Percentiles rank a stretch among this genome's conserved stretches.
These are phyloP conservation scores for Panagrolaimus sp. DNA, from an alignment of 1,140 invertebrate genomes.

Conservation along the genomic window DNA sequence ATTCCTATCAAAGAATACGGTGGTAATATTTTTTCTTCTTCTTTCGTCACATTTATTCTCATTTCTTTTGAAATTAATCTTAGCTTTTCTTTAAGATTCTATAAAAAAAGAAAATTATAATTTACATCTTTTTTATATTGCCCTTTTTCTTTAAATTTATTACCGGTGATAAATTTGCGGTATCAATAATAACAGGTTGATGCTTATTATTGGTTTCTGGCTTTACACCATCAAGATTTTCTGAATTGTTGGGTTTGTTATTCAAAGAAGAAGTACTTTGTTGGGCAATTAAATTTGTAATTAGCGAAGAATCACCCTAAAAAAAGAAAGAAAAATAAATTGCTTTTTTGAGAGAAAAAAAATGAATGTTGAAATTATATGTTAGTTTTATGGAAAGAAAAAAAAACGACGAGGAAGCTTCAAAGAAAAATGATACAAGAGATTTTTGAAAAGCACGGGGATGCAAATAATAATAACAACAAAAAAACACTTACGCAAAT, in stretches of 20 bases:
- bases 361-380: no score
- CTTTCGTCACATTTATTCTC: neutral
- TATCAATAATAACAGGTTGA: conserved; percentile 12
- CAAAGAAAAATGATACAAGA: no score
- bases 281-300: neutral
- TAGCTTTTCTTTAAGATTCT: conserved; percentile 7
- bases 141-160: neutral
- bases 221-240: neutral
- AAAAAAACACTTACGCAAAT: conserved; percentile 13
- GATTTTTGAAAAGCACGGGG: neutral
- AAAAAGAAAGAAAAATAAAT: neutral
- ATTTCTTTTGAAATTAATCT: conserved; percentile 1
- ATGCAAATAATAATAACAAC: neutral
- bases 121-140: no score
- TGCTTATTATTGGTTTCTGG: neutral
- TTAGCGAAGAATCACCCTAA: conserved; percentile 17
- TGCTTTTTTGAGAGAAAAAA: neutral
- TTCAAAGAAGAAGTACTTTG: neutral
- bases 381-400: no score
- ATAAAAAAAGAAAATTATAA: neutral
- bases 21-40: neutral
- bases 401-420: no score
- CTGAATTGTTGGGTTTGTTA: neutral
- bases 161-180: conserved; percentile 7
- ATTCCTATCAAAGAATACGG: conserved; percentile 12